These are phyloP conservation scores for Crax fasciolata DNA, from an alignment of 2,797 vertebrate genomes.

Conservation along the genomic window DNA sequence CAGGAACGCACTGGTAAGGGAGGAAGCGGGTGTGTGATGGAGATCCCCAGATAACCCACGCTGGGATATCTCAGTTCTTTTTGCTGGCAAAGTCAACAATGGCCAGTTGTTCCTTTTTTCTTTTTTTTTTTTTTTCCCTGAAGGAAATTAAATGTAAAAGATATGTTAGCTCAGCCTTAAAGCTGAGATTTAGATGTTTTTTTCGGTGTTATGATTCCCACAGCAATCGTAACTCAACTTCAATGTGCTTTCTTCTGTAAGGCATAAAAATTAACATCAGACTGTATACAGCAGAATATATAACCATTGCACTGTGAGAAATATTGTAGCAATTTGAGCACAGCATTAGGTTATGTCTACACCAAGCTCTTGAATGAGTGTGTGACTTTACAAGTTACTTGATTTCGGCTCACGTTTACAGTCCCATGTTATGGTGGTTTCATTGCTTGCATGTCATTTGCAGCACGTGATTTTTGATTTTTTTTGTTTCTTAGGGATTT, in stretches of 20 bases:
- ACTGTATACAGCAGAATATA: conserved; percentile 39
- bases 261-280: conserved; percentile 67
- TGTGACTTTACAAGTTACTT: background rate
- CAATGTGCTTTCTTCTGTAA: conserved; percentile 53
- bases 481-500: conserved; percentile 11
- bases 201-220: conserved; percentile 66
- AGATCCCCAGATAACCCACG: background rate
- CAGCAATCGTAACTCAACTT: conserved; percentile 56
- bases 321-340: conserved; percentile 40
- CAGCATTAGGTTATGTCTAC: background rate
- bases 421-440: background rate
- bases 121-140: background rate
- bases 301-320: conserved; percentile 6
- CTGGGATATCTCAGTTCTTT: background rate
- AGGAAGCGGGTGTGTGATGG: background rate
- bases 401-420: background rate
- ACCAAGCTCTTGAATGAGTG: background rate
- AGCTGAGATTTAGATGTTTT: conserved; percentile 53
- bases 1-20: background rate
- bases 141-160: conserved; percentile 66
- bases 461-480: background rate
- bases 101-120: background rate
- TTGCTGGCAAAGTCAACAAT: conserved; percentile 18
- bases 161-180: conserved; percentile 11
- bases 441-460: background rate